Conservation (phyloP, 1,140 invertebrate genomes). For the Neuroterus valhalla region DNA sequence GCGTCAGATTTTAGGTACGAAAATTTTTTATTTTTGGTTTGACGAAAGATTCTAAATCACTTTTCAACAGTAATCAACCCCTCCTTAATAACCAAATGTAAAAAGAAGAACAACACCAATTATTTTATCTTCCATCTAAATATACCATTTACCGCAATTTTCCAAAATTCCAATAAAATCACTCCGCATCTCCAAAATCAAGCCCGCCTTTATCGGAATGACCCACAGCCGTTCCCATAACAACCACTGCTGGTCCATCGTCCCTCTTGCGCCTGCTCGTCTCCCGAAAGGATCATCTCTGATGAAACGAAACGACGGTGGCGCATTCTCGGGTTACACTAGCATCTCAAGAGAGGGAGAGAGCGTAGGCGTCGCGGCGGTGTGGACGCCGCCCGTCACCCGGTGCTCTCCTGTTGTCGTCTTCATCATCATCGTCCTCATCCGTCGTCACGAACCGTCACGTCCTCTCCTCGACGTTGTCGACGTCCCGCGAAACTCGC, state of each 20-base stretch:
- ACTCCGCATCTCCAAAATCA: neutral
- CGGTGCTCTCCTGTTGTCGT: constrained; percentile 51
- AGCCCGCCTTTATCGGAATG: neutral
- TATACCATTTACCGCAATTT: no score
- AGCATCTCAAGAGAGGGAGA: constrained; percentile 44
- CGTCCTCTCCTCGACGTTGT: constrained; percentile 42
- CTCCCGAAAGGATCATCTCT: neutral
- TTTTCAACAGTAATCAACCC: no score
- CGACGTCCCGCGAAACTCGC: constrained; percentile 36
- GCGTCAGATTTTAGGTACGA: no score
- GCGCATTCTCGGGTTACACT: constrained; percentile 51
- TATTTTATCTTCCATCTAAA: no score
- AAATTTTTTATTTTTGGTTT: no score
- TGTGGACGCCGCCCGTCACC: constrained; percentile 60
- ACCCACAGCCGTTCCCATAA: constrained; percentile 2
- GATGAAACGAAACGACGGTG: constrained; percentile 54
- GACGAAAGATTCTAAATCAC: no score
- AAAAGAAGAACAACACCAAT: no score
- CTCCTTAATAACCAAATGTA: no score
- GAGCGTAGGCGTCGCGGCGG: constrained; percentile 62
- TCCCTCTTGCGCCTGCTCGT: constrained; percentile 3
- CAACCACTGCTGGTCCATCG: neutral
- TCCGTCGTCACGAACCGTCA: constrained; percentile 21
- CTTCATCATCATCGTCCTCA: constrained; percentile 35
- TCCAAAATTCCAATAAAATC: neutral